A percentile compares a stretch with the other conserved stretches of the same genome.
These are phyloP conservation scores for Alviniconcha marisindica DNA, from an alignment of 1,140 invertebrate genomes.

Conservation along the genomic window DNA sequence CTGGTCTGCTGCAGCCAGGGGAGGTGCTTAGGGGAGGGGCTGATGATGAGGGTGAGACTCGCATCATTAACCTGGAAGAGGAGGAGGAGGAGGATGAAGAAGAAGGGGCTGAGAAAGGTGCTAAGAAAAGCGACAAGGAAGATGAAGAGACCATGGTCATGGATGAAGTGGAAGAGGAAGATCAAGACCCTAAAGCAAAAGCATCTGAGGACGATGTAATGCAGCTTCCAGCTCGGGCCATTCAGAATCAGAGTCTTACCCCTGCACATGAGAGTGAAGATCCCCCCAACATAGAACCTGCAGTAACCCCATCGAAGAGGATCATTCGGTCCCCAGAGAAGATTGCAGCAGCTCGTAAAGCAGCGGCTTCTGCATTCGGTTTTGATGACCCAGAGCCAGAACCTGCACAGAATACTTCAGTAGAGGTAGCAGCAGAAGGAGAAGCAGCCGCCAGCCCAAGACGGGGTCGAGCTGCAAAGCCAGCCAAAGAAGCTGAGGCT, in stretches of 20 bases:
- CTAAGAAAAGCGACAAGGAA: conserved; percentile 33
- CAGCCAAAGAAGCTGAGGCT: conserved; percentile 22
- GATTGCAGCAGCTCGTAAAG: conserved; percentile 46
- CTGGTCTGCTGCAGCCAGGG: conserved; percentile 33
- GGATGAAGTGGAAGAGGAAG: conserved; percentile 22
- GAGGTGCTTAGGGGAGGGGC: conserved; percentile 1
- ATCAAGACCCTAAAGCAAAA: background rate
- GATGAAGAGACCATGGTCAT: conserved; percentile 33
- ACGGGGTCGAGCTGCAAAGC: conserved; percentile 13
- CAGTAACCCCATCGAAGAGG: conserved; percentile 31
- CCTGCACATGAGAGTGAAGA: conserved; percentile 46
- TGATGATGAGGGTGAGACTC: conserved; percentile 48
- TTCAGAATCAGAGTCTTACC: conserved; percentile 40
- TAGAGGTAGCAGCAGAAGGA: conserved; percentile 4
- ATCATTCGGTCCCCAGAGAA: conserved; percentile 48
- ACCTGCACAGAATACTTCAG: conserved; percentile 14
- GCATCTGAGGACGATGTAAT: conserved; percentile 35
- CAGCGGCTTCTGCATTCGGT: conserved; percentile 48
- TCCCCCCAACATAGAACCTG: conserved; percentile 5
- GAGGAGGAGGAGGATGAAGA: conserved; percentile 48
- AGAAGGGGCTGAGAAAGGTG: conserved; percentile 38
- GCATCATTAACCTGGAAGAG: conserved; percentile 53
- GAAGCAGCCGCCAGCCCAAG: conserved; percentile 25
- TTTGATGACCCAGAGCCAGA: conserved; percentile 48
- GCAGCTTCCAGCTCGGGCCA: conserved; percentile 44